Evolutionary conservation across 2,888 invertebrate species (phyloP).

Genomic region (Anoncus sp.): DNA sequence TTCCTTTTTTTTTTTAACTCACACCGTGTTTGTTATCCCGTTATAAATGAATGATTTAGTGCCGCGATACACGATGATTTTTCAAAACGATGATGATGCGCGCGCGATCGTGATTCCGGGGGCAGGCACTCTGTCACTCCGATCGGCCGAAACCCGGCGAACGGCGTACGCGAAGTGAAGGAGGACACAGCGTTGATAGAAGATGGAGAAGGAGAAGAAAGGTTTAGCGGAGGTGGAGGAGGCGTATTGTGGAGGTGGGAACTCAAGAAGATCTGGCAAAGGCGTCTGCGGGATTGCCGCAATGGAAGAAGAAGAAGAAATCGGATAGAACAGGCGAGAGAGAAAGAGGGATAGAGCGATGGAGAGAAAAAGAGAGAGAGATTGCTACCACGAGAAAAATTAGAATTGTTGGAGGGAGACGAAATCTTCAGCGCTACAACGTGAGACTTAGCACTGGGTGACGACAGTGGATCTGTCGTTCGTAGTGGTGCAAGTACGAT

Average conservation of each 20-base stretch:
- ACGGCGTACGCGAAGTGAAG: conserved; percentile 70
- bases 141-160: conserved; percentile 73
- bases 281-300: conserved; percentile 40
- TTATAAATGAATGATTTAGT: conserved; percentile 6
- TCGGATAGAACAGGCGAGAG: conserved; percentile 22
- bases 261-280: conserved; percentile 46
- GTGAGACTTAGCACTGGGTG: conserved; percentile 46
- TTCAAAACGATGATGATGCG: conserved; percentile 21
- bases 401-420: conserved; percentile 37
- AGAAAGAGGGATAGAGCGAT: conserved; percentile 11
- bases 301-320: conserved; percentile 49
- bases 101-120: conserved; percentile 32
- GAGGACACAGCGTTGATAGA: conserved; percentile 60
- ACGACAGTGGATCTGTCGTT: conserved; percentile 37
- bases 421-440: conserved; percentile 36
- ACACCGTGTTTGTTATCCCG: conserved; percentile 3
- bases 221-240: conserved; percentile 59
- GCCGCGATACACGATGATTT: conserved; percentile 23
- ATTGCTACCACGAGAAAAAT: conserved; percentile 28
- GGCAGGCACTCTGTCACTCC: conserved; percentile 72
- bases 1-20: not conserved
- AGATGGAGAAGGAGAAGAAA: conserved; percentile 59
- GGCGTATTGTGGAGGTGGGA: conserved; percentile 63
- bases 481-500: conserved; percentile 39
- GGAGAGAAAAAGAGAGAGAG: conserved; percentile 27